Percentiles rank a stretch among this genome's conserved stretches.
These are phyloP conservation scores for Neuroscelio doddi DNA, from an alignment of 2,888 invertebrate species.

Conservation along the genomic window DNA sequence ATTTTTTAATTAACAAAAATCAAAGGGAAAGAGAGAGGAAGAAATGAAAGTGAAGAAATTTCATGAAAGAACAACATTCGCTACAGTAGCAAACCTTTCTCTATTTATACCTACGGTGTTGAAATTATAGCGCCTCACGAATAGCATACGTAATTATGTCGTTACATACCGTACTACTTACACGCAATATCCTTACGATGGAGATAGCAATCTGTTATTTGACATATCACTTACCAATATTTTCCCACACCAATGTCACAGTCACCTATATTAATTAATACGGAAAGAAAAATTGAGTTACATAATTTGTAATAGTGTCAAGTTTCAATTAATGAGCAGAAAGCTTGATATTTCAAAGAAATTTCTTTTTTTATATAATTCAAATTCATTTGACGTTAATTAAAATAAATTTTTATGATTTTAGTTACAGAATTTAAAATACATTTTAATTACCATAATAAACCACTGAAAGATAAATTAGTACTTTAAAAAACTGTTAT, in stretches of 20 bases:
- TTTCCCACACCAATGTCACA: slow-evolving; percentile 27
- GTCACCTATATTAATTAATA: slow-evolving; percentile 16
- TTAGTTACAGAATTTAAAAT: no score
- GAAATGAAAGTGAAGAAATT: slow-evolving; percentile 49
- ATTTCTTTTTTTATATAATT: not conserved
- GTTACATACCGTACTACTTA: slow-evolving; percentile 41
- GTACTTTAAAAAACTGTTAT: no score
- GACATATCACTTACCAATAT: slow-evolving; percentile 46
- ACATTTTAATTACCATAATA: no score
- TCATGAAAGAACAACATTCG: slow-evolving; percentile 45
- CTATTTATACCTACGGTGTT: slow-evolving; percentile 39
- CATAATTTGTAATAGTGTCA: no score
- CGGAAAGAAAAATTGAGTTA: no score
- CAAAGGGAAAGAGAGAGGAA: slow-evolving; percentile 30
- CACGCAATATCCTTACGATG: slow-evolving; percentile 48
- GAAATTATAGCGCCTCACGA: slow-evolving; percentile 39
- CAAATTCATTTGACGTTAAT: no score
- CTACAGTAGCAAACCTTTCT: slow-evolving; percentile 46
- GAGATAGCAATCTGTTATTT: slow-evolving; percentile 45
- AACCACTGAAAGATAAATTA: no score
- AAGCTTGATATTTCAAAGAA: no score
- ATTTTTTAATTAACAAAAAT: no score
- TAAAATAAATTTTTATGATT: no score
- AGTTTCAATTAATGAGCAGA: no score
- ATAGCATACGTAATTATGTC: slow-evolving; percentile 46